Conservation (phyloP, 2,888 invertebrate genomes). For the Ypsolopha scabrella region DNA sequence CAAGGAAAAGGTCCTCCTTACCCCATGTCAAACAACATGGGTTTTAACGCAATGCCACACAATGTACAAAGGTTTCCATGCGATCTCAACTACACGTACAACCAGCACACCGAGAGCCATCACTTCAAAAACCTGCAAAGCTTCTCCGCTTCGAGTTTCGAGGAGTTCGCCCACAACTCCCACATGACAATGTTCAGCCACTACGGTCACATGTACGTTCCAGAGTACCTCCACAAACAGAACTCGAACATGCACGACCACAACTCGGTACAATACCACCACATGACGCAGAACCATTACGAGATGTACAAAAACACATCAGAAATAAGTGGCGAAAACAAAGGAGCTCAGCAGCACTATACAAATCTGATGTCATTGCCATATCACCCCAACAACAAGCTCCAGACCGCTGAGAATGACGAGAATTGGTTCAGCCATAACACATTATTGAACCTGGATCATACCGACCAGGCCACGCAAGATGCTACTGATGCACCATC, state of each 20-base stretch:
- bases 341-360: slow-evolving; percentile 65
- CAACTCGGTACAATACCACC: slow-evolving; percentile 41
- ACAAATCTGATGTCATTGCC: slow-evolving; percentile 76
- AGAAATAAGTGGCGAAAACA: slow-evolving; percentile 56
- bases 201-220: slow-evolving; percentile 58
- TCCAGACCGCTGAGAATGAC: slow-evolving; percentile 72
- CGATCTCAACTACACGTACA: slow-evolving; percentile 58
- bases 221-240: slow-evolving; percentile 54
- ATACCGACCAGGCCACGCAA: slow-evolving; percentile 44
- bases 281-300: slow-evolving; percentile 44
- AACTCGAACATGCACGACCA: slow-evolving; percentile 33
- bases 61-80: slow-evolving; percentile 56
- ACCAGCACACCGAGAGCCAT: slow-evolving; percentile 33
- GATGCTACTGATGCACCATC: slow-evolving; percentile 29
- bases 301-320: slow-evolving; percentile 49
- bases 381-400: slow-evolving; percentile 74
- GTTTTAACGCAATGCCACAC: slow-evolving; percentile 38
- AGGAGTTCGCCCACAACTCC: slow-evolving; percentile 66
- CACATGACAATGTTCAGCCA: slow-evolving; percentile 64
- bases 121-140: slow-evolving; percentile 54
- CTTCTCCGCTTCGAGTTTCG: slow-evolving; percentile 61
- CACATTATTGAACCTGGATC: slow-evolving; percentile 47
- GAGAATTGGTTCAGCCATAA: slow-evolving; percentile 65
- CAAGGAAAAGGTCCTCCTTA: slow-evolving; percentile 59
- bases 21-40: slow-evolving; percentile 31